phyloP scores from a whole-genome alignment of 2,888 invertebrate genomes.

The Phyto melanocephala region DNA sequence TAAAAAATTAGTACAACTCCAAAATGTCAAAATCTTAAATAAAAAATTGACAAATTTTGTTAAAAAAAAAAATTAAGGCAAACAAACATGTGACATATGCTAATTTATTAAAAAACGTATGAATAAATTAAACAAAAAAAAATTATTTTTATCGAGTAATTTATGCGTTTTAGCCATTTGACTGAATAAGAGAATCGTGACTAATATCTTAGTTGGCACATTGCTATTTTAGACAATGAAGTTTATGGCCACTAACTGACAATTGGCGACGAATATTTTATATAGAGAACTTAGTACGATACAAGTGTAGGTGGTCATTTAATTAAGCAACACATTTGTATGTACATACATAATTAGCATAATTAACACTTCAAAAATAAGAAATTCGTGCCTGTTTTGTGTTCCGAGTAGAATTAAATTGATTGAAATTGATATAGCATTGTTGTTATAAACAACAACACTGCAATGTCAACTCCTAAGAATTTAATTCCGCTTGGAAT shows the following conservation, averaged over 20 bases:
- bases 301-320: not conserved
- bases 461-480: too few species aligned
- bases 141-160: not conserved
- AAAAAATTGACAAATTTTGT: constrained; percentile 7
- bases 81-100: constrained; percentile 48
- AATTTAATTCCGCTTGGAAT: too few species aligned
- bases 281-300: not conserved
- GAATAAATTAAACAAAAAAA: constrained; percentile 1
- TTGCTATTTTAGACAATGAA: not conserved
- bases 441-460: too few species aligned
- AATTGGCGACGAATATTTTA: not conserved
- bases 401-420: too few species aligned
- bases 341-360: not conserved
- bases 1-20: constrained; percentile 15
- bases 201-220: not conserved
- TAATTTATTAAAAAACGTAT: not conserved
- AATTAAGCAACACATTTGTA: not conserved
- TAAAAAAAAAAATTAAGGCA: constrained; percentile 1
- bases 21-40: not conserved
- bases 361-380: too few species aligned
- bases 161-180: not conserved
- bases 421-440: too few species aligned
- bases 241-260: not conserved
- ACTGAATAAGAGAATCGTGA: constrained; percentile 13
- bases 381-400: too few species aligned